Evolutionary conservation across 1,140 invertebrate genomes (phyloP).

Genomic region (Achatina immaculata): DNA sequence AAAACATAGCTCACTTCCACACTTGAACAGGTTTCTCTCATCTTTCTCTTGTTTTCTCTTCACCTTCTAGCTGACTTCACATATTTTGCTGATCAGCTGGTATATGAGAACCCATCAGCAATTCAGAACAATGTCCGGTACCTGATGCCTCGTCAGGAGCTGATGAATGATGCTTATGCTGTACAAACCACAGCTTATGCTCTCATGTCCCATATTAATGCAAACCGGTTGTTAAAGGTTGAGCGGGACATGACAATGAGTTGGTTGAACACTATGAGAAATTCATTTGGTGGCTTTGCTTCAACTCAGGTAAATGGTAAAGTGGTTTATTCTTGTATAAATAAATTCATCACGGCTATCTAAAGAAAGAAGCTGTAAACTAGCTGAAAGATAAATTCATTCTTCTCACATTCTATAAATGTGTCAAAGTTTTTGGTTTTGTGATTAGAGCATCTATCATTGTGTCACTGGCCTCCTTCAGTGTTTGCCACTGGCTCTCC

Average conservation of each 20-base stretch:
- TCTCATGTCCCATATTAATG: slow-evolving; percentile 81
- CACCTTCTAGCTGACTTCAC: slow-evolving; percentile 55
- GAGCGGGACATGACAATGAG: slow-evolving; percentile 80
- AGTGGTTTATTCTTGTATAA: too few relatives aligned
- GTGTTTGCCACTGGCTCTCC: too few relatives aligned
- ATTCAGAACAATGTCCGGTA: slow-evolving; percentile 78
- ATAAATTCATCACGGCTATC: too few relatives aligned
- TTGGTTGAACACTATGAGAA: slow-evolving; percentile 92
- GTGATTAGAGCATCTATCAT: too few relatives aligned
- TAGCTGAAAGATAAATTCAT: too few relatives aligned
- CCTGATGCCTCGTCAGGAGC: slow-evolving; percentile 81
- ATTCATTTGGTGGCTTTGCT: slow-evolving; percentile 94
- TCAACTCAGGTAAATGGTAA: slow-evolving; percentile 81
- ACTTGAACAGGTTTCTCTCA: too few relatives aligned
- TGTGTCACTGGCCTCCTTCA: too few relatives aligned
- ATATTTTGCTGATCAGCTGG: slow-evolving; percentile 64
- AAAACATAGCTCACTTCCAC: too few relatives aligned
- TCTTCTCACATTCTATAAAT: too few relatives aligned
- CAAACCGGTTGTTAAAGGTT: slow-evolving; percentile 40
- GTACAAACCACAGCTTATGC: slow-evolving; percentile 94
- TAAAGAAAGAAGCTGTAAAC: too few relatives aligned
- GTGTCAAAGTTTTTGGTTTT: too few relatives aligned
- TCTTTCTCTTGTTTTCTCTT: too few relatives aligned
- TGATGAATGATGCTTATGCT: slow-evolving; percentile 89
- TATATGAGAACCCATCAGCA: slow-evolving; percentile 60